Base-by-base conservation (phyloP, 2,888 invertebrate species). In the Balanococcus diminutus region DNA sequence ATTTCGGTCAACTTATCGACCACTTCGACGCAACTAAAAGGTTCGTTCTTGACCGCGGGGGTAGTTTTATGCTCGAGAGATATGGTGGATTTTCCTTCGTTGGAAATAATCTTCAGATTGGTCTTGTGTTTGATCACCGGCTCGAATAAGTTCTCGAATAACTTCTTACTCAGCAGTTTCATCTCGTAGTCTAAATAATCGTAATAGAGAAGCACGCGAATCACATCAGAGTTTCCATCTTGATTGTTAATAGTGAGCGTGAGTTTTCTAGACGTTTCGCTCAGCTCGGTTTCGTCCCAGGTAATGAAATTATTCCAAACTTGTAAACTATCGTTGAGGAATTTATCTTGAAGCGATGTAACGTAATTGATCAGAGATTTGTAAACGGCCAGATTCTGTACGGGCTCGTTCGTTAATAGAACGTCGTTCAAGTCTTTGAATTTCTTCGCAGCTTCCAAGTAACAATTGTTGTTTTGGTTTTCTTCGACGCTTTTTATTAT, bases 91-190 rank as follows among this genome's bases (percentile, higher is more conserved):
- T 90, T 90, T 81, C 88, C 89, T 4, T 89, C 89, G 8, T 90
- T 90, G 2, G 79, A 79, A 86, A 91, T 90, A 4, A 90, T 89
- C 75, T 89, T 90, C 2, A 93, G 90, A n/a, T 88, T 88, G 87
- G 90, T 89, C 16, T 92, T 90, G 86, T 90, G 89, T 83, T 91
- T 90, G 86, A 94, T 92, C 0, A 95, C 91, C 0, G 93, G 92
- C 84, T 90, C 89, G 14, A 95, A 90, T 31, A 94, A 89, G 87
- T 92, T 89, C 42, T 92, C 91, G 88, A 93, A 90, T 22, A 95
- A 88, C 88, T 92, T 92, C 86, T 91, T 90, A 1, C 92, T 91
- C 88, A 95, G 92, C 84, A 91, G 90, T 46, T 92, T 90, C 6
- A 95, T 89, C 88, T 92, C 92, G 36, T 88, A 88, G 89, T 91